Conservation (phyloP, 37 sponge, comb jelly and placozoan species). For the Diacarnus erythraeanus region DNA sequence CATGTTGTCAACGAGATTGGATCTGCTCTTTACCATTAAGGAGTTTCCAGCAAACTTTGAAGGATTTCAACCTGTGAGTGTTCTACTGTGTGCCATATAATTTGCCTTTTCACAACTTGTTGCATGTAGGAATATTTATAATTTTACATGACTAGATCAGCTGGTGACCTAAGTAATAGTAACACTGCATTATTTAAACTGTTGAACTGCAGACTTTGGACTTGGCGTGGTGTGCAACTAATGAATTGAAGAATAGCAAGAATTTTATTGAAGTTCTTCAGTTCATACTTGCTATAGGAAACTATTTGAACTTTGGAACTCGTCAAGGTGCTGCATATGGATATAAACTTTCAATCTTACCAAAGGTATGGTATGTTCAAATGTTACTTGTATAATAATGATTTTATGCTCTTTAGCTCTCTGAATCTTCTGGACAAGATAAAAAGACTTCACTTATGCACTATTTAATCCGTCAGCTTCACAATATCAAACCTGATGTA, state of each 20-base stretch:
- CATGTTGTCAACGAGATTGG: constrained; percentile 54
- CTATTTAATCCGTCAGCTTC: constrained; percentile 51
- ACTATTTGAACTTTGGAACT: constrained; percentile 82
- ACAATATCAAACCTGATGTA: constrained; percentile 38
- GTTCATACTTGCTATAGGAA: constrained; percentile 82
- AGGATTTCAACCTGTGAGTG: constrained; percentile 72
- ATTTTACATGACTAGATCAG: no score
- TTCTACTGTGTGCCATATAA: not conserved
- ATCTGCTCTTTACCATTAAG: constrained; percentile 68
- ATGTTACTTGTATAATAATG: not conserved
- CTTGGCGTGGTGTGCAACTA: constrained; percentile 71
- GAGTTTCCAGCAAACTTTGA: constrained; percentile 80
- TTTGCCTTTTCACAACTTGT: no score
- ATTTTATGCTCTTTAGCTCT: constrained; percentile 27
- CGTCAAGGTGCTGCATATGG: constrained; percentile 79
- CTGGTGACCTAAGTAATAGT: not conserved
- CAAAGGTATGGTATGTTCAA: constrained; percentile 42
- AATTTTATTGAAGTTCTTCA: constrained; percentile 64
- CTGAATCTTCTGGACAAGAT: constrained; percentile 46
- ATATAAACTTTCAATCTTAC: constrained; percentile 61
- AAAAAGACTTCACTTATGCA: constrained; percentile 54
- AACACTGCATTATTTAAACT: not conserved
- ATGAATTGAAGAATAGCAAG: constrained; percentile 40
- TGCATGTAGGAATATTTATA: no score
- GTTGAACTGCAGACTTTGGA: constrained; percentile 33